phyloP scores from a whole-genome alignment of 2,113 vertebrate species.

The Notarius quadriscutis region DNA sequence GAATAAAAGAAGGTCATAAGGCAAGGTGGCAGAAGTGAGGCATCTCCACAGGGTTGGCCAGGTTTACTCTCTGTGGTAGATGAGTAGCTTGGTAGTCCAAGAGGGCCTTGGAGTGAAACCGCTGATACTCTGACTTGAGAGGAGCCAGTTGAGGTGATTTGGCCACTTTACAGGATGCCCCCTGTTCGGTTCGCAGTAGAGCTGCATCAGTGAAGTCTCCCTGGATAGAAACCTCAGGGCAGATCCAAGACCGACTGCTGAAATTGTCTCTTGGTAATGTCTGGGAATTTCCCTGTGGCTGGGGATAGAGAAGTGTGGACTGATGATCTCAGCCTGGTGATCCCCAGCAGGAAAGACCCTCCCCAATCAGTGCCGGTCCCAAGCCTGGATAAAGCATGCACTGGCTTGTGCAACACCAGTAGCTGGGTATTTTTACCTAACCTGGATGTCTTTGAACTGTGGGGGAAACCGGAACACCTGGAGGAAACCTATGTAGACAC shows the following conservation, averaged over 20 bases:
- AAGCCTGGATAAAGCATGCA: too few species aligned
- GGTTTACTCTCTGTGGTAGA: not conserved
- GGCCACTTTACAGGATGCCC: not conserved
- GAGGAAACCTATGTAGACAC: too few species aligned
- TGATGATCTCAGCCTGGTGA: not conserved
- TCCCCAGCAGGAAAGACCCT: not conserved
- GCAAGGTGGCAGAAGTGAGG: not conserved
- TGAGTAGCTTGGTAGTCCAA: not conserved
- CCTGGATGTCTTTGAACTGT: too few species aligned
- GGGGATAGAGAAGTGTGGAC: not conserved
- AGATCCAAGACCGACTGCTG: not conserved
- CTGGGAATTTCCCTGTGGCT: not conserved
- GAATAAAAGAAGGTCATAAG: not conserved
- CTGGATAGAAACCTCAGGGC: too few species aligned
- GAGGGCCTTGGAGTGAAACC: not conserved
- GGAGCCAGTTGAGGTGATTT: not conserved
- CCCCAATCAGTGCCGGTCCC: too few species aligned
- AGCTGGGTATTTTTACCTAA: too few species aligned
- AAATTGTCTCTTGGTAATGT: not conserved
- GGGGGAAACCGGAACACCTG: too few species aligned
- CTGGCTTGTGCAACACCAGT: too few species aligned
- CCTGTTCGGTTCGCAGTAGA: not conserved
- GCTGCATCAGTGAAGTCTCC: too few species aligned
- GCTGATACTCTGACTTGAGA: not conserved
- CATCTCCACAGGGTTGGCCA: not conserved